Evolutionary conservation across 2,888 invertebrate genomes (phyloP), one percentile per base, ranked within the genome.

Genomic region (Microctonus hyperodae): DNA sequence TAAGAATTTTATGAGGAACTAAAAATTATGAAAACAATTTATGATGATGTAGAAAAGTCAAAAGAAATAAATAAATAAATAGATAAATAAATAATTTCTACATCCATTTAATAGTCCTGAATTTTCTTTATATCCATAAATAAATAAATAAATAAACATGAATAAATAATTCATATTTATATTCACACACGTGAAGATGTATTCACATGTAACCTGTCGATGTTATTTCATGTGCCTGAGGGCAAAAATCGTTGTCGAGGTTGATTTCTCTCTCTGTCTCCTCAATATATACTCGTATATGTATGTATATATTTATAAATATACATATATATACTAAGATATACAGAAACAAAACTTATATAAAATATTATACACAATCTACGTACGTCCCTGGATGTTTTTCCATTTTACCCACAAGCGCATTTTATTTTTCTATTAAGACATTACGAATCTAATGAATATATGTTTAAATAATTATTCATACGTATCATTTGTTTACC

Each of bases 141-240:
- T 28, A 7, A 28, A 5, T 28, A 7, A 28, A 28, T n/a, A n/a
- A n/a, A 10, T 3, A 6, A 11, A 13, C 1, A 11, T 51, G 23
- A 51, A 13, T 23, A 51, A 23, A 51, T 23, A 9, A 23, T 7
- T 9, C 10, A 50, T 50, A 6, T 20, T 23, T 50, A 5, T 13
- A 16, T 22, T 23, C 22, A 2, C 2, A 25, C 22, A 51, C n/a
- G 7, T 11, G 22, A 13, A 11, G 0, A 4, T n/a, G 22, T 4
- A 35, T n/a, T 55, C n/a, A 72, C 73, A 73, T 75, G 78, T 57
- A 35, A 57, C 20, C 80, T 79, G 77, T 81, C 76, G 77, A 80
- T 81, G 79, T 80, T 81, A 81, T 79, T 80, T 72, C 75, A 79
- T 78, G n/a, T 71, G 80, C 81, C 79, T 78, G 75, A 73, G 77